Conservation (phyloP, 2,797 vertebrate species). For the Macropus fuliginosus region DNA sequence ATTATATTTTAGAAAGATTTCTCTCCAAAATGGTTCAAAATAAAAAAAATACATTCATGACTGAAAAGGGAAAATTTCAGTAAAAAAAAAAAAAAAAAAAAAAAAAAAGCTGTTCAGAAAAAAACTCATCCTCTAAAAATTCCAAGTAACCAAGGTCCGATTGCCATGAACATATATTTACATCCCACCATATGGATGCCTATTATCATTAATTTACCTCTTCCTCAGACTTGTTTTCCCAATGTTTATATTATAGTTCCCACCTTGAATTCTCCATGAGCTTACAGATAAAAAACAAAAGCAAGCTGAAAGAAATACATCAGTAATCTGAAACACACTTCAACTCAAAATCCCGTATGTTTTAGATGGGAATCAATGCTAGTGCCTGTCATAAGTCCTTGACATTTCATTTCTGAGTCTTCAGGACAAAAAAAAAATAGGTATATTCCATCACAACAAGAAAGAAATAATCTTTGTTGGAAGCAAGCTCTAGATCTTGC, state of each 20-base stretch:
- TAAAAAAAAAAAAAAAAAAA: background rate
- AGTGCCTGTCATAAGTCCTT: background rate
- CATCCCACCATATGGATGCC: background rate
- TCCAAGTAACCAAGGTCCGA: background rate
- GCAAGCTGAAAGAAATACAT: background rate
- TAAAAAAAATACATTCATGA: background rate
- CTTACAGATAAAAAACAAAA: background rate
- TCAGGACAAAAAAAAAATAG: conserved; percentile 18
- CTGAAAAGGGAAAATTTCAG: background rate
- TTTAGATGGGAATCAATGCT: background rate
- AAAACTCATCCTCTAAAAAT: background rate
- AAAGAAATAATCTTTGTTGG: conserved; percentile 26
- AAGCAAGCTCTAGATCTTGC: conserved; percentile 30
- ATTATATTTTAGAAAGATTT: conserved; percentile 11
- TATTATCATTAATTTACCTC: conserved; percentile 21
- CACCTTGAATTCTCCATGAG: conserved; percentile 12
- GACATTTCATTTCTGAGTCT: conserved; percentile 12
- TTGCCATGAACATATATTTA: background rate
- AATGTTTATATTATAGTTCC: background rate
- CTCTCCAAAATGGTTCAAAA: background rate
- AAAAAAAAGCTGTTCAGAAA: background rate
- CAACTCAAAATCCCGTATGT: background rate
- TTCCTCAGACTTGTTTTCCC: background rate
- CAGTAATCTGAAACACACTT: background rate
- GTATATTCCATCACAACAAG: background rate